phyloP scores from a whole-genome alignment of 1,140 invertebrate species.

The Cydia strobilella region DNA sequence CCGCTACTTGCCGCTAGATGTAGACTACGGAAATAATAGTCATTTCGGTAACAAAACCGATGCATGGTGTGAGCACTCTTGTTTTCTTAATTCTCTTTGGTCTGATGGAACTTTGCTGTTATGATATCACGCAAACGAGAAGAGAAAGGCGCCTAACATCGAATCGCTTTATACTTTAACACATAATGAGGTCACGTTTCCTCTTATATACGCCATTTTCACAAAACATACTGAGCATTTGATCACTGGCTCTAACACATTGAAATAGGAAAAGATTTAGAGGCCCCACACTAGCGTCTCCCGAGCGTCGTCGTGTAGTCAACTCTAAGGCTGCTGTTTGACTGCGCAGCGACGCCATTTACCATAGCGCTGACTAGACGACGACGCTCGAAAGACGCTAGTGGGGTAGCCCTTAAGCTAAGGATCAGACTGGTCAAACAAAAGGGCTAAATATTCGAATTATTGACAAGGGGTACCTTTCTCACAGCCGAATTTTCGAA shows the following conservation, averaged over 20 bases:
- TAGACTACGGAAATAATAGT: too few relatives aligned
- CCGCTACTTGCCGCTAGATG: too few relatives aligned
- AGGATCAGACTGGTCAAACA: background rate
- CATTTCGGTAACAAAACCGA: too few relatives aligned
- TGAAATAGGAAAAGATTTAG: background rate
- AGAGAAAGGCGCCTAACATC: conserved; percentile 2
- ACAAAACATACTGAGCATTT: background rate
- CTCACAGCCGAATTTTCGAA: conserved; percentile 17
- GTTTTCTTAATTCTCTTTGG: too few relatives aligned
- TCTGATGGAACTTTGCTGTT: background rate
- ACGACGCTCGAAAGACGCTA: too few relatives aligned
- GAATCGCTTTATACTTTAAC: conserved; percentile 21
- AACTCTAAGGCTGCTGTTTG: too few relatives aligned
- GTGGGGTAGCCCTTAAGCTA: background rate
- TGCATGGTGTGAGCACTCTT: too few relatives aligned
- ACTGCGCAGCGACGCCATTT: too few relatives aligned
- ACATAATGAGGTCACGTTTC: conserved; percentile 3
- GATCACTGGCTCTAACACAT: background rate
- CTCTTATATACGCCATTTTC: background rate
- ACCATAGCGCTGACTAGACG: too few relatives aligned
- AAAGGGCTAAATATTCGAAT: background rate
- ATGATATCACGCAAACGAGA: background rate
- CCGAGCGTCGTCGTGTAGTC: too few relatives aligned
- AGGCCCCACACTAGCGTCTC: too few relatives aligned
- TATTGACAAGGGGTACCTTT: conserved; percentile 2